phyloP scores from a whole-genome alignment of 1,140 invertebrate species.

The Hydropsyche tenuis region DNA sequence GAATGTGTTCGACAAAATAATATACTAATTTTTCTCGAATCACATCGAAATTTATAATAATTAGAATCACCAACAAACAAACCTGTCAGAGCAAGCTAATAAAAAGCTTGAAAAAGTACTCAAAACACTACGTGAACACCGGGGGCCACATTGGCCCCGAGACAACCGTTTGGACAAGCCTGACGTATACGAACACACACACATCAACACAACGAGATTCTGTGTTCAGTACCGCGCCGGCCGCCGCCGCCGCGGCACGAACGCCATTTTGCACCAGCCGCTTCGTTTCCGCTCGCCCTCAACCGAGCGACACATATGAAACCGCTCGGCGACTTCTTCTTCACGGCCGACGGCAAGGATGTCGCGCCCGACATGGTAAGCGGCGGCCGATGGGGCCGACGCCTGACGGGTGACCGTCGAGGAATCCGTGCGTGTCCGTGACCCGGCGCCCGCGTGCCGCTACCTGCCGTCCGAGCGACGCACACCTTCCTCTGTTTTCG shows the following conservation, averaged over 20 bases:
- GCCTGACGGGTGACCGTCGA: slow-evolving; percentile 3
- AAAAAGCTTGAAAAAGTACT: too few relatives aligned
- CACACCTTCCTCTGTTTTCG: too few relatives aligned
- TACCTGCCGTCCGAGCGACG: background rate
- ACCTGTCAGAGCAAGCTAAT: too few relatives aligned
- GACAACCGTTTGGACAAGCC: too few relatives aligned
- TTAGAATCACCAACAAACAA: too few relatives aligned
- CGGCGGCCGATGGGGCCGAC: background rate
- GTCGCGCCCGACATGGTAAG: slow-evolving; percentile 78
- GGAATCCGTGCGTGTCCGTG: slow-evolving; percentile 10
- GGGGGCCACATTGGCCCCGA: too few relatives aligned
- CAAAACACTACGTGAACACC: too few relatives aligned
- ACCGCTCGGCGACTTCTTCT: slow-evolving; percentile 74
- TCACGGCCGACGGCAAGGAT: slow-evolving; percentile 74
- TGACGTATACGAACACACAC: too few relatives aligned
- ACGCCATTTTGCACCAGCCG: slow-evolving; percentile 30
- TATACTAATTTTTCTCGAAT: too few relatives aligned
- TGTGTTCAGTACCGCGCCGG: slow-evolving; percentile 17
- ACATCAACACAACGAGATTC: too few relatives aligned
- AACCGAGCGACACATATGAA: slow-evolving; percentile 62
- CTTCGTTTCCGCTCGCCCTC: slow-evolving; percentile 9
- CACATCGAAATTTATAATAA: too few relatives aligned
- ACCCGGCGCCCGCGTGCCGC: background rate
- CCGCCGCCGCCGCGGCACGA: slow-evolving; percentile 25
- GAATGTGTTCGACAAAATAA: too few relatives aligned